phyloP scores from a whole-genome alignment of 2,888 invertebrate species.

The Conus canariensis region DNA sequence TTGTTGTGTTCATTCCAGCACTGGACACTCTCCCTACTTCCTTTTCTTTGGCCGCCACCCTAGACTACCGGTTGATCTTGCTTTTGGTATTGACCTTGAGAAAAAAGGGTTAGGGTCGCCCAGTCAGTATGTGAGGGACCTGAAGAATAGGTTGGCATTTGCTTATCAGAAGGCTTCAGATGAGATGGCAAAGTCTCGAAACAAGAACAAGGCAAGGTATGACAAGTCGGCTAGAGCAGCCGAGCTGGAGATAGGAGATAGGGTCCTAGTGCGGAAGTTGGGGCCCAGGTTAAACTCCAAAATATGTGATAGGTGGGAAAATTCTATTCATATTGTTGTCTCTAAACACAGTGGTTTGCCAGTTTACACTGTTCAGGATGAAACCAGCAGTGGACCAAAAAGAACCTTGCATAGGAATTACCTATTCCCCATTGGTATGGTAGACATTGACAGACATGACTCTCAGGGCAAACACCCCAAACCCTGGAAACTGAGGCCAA shows the following conservation, averaged over 20 bases:
- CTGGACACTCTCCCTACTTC: background rate
- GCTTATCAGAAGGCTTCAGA: background rate
- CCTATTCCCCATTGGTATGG: conserved; percentile 2
- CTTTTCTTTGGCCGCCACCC: conserved; percentile 27
- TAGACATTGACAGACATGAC: background rate
- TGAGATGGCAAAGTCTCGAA: background rate
- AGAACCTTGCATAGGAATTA: conserved; percentile 22
- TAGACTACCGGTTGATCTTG: conserved; percentile 6
- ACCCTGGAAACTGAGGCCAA: too few species aligned
- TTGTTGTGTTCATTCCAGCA: background rate
- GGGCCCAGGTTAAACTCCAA: background rate
- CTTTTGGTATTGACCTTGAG: background rate
- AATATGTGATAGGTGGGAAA: conserved; percentile 16
- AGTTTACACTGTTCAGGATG: background rate
- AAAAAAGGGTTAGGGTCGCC: background rate
- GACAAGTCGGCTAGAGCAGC: background rate
- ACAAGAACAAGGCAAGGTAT: conserved; percentile 17
- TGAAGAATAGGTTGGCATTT: background rate
- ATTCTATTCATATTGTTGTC: background rate
- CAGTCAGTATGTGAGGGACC: background rate
- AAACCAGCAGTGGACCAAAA: background rate
- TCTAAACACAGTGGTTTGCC: background rate
- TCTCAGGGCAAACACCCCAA: too few species aligned
- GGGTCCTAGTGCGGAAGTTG: background rate
- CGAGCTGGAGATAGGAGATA: background rate